Percentiles rank a stretch among this genome's conserved stretches.
phyloP scores from a whole-genome alignment of 2,113 vertebrate species.

The Diphyllodes magnificus region DNA sequence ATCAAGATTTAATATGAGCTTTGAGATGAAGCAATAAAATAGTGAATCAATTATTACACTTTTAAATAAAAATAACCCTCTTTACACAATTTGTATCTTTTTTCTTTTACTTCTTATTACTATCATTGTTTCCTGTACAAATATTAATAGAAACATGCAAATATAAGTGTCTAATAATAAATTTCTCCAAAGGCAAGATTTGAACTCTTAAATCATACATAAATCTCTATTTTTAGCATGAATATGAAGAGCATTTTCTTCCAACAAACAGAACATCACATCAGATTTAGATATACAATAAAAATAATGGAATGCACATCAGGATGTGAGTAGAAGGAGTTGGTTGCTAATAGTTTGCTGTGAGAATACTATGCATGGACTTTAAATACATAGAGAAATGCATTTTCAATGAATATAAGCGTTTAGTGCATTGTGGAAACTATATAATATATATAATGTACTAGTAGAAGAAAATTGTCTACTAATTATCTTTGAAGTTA shows the following conservation, averaged over 20 bases:
- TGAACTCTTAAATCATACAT: not conserved
- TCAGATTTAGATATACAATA: not conserved
- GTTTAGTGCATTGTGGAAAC: not conserved
- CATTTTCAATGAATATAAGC: not conserved
- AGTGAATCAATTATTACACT: not conserved
- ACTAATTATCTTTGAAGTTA: not conserved
- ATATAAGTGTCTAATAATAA: not conserved
- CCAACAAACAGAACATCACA: not conserved
- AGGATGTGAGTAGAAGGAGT: not conserved
- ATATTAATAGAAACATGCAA: not conserved
- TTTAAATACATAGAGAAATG: not conserved
- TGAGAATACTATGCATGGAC: not conserved
- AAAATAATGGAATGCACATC: not conserved
- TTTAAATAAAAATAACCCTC: not conserved
- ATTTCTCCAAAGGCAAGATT: not conserved
- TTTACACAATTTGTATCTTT: not conserved
- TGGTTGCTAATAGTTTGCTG: accelerated
- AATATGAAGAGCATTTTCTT: not conserved
- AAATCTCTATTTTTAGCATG: not conserved
- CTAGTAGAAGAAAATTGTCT: not conserved
- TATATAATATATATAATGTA: not conserved
- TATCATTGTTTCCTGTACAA: not conserved
- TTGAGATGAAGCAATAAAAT: not conserved
- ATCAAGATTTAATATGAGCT: not conserved
- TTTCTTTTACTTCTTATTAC: not conserved